A percentile compares a stretch with the other conserved stretches of the same genome.
Evolutionary conservation across 2,797 vertebrate genomes (phyloP).

Genomic region (Betta splendens): DNA sequence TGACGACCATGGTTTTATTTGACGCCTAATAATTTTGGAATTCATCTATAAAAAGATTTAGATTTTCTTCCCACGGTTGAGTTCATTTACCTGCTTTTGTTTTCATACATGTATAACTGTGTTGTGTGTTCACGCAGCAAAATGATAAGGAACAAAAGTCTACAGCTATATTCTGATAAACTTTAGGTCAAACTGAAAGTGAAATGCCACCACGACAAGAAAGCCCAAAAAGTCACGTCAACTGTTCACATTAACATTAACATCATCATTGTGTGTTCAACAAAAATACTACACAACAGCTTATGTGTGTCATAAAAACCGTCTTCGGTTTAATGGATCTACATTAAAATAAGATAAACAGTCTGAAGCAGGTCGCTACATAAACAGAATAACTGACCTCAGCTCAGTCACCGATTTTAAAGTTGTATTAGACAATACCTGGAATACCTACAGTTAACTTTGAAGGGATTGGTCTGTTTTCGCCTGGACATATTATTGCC

Average conservation of each 20-base stretch:
- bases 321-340: background rate
- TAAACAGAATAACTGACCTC: conserved; percentile 3
- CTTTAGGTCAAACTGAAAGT: background rate
- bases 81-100: background rate
- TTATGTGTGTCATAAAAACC: conserved; percentile 1
- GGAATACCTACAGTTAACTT: conserved; percentile 97
- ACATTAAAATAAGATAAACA: background rate
- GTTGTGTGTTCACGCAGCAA: too few relatives aligned
- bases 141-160: background rate
- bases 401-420: conserved; percentile 19
- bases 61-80: background rate
- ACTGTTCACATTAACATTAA: background rate
- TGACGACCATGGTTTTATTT: background rate
- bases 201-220: background rate
- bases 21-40: background rate
- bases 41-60: background rate
- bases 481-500: conserved; percentile 95
- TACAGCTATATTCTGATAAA: background rate
- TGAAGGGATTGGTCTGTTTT: conserved; percentile 99
- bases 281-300: background rate
- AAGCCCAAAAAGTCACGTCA: background rate
- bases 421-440: conserved; percentile 68
- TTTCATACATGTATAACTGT: background rate
- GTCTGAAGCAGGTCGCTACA: background rate
- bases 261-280: too few relatives aligned